phyloP scores from a whole-genome alignment of 2,797 vertebrate genomes.

The Odontamblyopus lacepedii region DNA sequence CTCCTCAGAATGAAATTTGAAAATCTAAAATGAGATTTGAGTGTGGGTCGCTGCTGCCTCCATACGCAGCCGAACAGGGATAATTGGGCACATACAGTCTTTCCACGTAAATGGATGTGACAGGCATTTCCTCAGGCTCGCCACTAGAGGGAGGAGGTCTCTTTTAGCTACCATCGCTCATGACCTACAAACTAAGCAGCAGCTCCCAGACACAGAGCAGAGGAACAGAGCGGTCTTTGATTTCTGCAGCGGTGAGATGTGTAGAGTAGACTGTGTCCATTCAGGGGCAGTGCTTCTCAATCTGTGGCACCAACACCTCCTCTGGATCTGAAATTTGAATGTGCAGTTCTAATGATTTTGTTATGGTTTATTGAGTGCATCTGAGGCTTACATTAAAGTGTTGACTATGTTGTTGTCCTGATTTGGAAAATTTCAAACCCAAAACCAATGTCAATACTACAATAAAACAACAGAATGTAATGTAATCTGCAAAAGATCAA shows the following conservation, averaged over 20 bases:
- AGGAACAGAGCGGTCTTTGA: conserved; percentile 9
- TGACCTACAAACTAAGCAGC: conserved; percentile 60
- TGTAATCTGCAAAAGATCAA: no score
- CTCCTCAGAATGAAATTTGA: conserved; percentile 32
- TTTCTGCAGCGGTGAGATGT: neutral
- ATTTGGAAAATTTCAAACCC: neutral
- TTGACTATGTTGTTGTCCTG: neutral
- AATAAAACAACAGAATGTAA: neutral
- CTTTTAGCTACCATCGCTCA: conserved; percentile 41
- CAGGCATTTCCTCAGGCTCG: conserved; percentile 49
- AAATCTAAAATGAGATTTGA: conserved; percentile 50
- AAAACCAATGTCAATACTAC: no score
- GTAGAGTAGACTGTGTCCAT: neutral
- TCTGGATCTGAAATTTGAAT: neutral
- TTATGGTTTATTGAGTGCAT: neutral
- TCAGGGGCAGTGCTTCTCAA: neutral
- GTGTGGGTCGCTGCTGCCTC: conserved; percentile 52
- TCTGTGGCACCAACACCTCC: neutral
- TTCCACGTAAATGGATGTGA: conserved; percentile 40
- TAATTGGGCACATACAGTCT: conserved; percentile 46
- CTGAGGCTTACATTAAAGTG: neutral
- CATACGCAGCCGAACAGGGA: conserved; percentile 51
- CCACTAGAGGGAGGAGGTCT: conserved; percentile 66
- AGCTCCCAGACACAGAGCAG: conserved; percentile 30
- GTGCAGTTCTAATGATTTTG: neutral